Percentiles rank a stretch among this genome's conserved stretches.
Evolutionary conservation across 2,113 vertebrate species (phyloP).

Genomic region (Alethe diademata): DNA sequence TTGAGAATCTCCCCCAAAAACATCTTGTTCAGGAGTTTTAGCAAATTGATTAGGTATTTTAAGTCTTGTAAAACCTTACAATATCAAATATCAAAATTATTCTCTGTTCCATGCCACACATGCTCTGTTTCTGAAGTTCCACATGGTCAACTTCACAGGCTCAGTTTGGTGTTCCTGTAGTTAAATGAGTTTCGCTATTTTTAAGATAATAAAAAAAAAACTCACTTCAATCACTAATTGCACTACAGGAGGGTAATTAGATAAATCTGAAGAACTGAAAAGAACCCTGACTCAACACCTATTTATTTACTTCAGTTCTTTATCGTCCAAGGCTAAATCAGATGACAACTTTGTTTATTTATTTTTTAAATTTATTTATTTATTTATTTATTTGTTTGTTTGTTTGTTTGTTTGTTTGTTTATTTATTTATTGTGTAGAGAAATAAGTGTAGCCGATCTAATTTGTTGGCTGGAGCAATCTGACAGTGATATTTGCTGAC

Average conservation of each 20-base stretch:
- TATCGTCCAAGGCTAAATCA: background rate
- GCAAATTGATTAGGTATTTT: background rate
- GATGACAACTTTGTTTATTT: too few species aligned
- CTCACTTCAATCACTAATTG: background rate
- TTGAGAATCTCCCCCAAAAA: background rate
- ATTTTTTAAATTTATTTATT: too few species aligned
- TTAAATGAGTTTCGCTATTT: background rate
- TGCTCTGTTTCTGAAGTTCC: background rate
- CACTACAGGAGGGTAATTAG: background rate
- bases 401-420: too few species aligned
- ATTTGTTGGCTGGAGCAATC: background rate
- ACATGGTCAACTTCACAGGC: background rate
- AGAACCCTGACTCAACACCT: background rate
- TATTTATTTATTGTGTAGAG: background rate
- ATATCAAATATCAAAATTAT: background rate
- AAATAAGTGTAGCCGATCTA: background rate
- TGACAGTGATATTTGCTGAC: background rate
- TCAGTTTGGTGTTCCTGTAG: background rate
- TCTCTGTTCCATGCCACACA: background rate
- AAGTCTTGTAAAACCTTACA: background rate
- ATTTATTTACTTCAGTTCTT: background rate
- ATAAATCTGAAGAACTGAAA: background rate
- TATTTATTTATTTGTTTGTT: too few species aligned
- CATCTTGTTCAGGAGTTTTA: background rate
- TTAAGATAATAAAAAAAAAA: background rate